Percentiles rank a stretch among this genome's conserved stretches.
phyloP scores from a whole-genome alignment of 2,888 invertebrate genomes.

The Andrena trimmerana region DNA sequence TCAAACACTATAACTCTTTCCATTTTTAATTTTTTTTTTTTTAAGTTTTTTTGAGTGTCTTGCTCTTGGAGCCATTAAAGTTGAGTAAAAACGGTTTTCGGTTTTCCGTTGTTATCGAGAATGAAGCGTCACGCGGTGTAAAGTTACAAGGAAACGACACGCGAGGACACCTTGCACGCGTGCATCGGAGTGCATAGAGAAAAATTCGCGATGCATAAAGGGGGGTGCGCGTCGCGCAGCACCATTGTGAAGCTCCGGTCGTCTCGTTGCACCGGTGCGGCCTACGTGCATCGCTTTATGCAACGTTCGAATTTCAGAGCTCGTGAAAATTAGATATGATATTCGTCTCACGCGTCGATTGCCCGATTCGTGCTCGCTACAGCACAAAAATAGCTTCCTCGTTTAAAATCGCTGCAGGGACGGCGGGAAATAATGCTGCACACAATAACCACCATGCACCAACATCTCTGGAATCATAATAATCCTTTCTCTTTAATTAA shows the following conservation, averaged over 20 bases:
- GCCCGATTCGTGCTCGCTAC: neutral
- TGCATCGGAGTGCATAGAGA: neutral
- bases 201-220: slow-evolving; percentile 20
- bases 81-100: neutral
- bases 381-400: too few species aligned
- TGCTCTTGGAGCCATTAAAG: neutral
- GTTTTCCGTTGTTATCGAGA: slow-evolving; percentile 3
- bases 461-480: too few species aligned
- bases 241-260: slow-evolving; percentile 28
- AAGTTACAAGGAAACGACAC: slow-evolving; percentile 2
- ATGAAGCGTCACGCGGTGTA: neutral
- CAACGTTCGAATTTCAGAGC: slow-evolving; percentile 4
- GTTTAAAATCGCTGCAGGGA: too few species aligned
- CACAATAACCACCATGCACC: too few species aligned
- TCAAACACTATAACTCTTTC: too few species aligned
- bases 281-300: slow-evolving; percentile 16
- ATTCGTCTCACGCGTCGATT: slow-evolving; percentile 23
- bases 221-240: slow-evolving; percentile 21
- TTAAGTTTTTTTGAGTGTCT: too few species aligned
- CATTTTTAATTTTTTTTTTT: too few species aligned
- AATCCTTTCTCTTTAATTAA: too few species aligned
- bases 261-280: slow-evolving; percentile 16
- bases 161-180: slow-evolving; percentile 11
- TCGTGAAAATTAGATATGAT: slow-evolving; percentile 10
- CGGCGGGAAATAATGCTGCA: too few species aligned